Evolutionary conservation across 1,140 invertebrate species (phyloP), one percentile per base, ranked within the genome.

Genomic region (Drosophila murphyi): DNA sequence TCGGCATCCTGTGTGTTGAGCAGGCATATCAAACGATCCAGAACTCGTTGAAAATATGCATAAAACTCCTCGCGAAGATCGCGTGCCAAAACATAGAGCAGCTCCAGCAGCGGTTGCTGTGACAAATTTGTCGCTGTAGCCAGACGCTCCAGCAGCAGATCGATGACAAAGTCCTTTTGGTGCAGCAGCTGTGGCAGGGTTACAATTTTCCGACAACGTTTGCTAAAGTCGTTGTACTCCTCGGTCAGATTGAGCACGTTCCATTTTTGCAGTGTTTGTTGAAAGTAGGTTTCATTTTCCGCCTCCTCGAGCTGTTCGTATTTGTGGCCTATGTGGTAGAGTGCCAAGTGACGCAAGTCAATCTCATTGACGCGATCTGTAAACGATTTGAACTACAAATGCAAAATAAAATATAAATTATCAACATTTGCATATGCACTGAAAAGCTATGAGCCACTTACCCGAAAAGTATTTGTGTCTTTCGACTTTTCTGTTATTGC

Each of bases 11-110:
- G 96, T 3, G 95, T 96, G 68, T 96, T 94, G 3, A 98, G 91
- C 20, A 98, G 92, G 63, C 94, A 94, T 10, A 97, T 95, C 2
- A 97, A 92, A 10, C 96, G 93, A 59, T 95, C 93, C 4, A 96
- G 90, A 77, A 98, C 93, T 0, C 92, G 86, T 10, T 94, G 94
- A 88, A 98, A 98, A 82, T 97, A 95, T 45, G 94, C 93, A 90
- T 98, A 98, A 87, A 98, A 98, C 64, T 98, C 97, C 85, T 95
- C 95, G 79, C 96, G 95, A 20, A 99, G 93, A 93, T 98, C 98
- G 92, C 96, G 95, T 5, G 97, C 96, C 45, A 98, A 89, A 39
- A 97, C 96, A 37, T 97, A 96, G 4, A 97, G 92, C 65, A 98
- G 97, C 96, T 98, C 97, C 54, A 98, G 93, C 52, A 97, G 93